Evolutionary conservation across 2,797 vertebrate species (phyloP), one percentile per base, ranked within the genome.

Genomic region (Sciaenops ocellatus): DNA sequence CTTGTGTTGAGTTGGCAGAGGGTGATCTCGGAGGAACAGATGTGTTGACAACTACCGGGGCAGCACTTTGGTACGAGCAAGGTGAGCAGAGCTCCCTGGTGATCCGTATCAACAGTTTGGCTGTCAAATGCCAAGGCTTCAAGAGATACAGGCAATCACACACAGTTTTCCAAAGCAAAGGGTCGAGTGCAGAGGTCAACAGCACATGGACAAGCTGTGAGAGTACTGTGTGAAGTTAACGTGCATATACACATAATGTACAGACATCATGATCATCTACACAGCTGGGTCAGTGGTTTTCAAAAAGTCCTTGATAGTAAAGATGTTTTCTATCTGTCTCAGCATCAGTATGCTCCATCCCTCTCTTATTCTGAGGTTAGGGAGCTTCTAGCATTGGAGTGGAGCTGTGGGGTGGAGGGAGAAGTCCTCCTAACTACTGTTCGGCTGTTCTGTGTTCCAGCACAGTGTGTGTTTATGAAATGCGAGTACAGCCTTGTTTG

Each of bases 21-120:
- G 85, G 82, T 73, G 90, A 87, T 91, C 84, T 86, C 72, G 22
- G 89, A 90, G 84, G 86, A 90, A 90, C 85, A 60, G 86, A 67
- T 90, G 90, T 80, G 89, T 88, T 85, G 87, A 91, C 87, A 84
- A 91, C 89, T 87, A 87, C 87, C 73, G 87, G 93, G 93, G 94
- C 93, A 94, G 92, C 92, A 94, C 95, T 96, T 96, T 95, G 94
- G 95, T 96, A 95, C 90, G 90, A 95, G 94, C 94, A 55, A 93
- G 92, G 89, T 90, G 94, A 91, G 92, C 89, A 84, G 89, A 92
- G 92, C 87, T 90, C 90, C 89, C 89, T 85, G 78, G 92, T 93
- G 92, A 91, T 92, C 90, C 81, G 83, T 86, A 87, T 89, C 92
- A 64, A 89, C 80, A 82, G 90, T 90, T 89, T 86, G 90, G 89